Conservation (phyloP, 2,113 vertebrate genomes). For the Otus sunia region DNA sequence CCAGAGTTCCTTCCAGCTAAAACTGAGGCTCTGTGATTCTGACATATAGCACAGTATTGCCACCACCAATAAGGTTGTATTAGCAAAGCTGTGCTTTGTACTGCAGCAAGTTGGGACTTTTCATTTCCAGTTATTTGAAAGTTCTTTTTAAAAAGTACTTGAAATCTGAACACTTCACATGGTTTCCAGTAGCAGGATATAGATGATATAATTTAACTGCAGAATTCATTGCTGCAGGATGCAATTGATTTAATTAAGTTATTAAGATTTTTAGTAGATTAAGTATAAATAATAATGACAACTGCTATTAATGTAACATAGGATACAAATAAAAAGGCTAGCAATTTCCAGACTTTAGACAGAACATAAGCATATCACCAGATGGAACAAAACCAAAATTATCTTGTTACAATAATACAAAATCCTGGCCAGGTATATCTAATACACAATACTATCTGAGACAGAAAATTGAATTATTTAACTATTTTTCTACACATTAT, state of each 20-base stretch:
- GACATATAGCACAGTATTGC: background rate
- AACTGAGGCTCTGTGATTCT: background rate
- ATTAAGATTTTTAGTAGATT: slow-evolving; percentile 3
- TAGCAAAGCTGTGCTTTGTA: background rate
- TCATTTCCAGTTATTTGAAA: background rate
- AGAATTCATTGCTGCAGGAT: slow-evolving; percentile 33
- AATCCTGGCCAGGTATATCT: background rate
- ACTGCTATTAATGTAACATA: background rate
- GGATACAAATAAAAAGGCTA: slow-evolving; percentile 10
- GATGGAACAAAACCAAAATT: background rate
- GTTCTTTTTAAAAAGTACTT: background rate
- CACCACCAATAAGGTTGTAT: background rate
- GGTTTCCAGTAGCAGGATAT: background rate
- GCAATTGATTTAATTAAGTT: slow-evolving; percentile 32
- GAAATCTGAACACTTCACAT: background rate
- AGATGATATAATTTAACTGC: background rate
- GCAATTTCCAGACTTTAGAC: background rate
- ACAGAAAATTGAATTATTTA: background rate
- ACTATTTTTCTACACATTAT: background rate
- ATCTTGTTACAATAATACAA: background rate
- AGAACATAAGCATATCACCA: background rate
- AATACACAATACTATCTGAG: background rate
- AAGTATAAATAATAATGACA: slow-evolving; percentile 10
- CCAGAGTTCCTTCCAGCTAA: background rate
- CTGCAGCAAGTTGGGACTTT: background rate